These are phyloP conservation scores for Zygogramma bicolorata DNA, from an alignment of 2,888 invertebrate genomes.

Conservation along the genomic window DNA sequence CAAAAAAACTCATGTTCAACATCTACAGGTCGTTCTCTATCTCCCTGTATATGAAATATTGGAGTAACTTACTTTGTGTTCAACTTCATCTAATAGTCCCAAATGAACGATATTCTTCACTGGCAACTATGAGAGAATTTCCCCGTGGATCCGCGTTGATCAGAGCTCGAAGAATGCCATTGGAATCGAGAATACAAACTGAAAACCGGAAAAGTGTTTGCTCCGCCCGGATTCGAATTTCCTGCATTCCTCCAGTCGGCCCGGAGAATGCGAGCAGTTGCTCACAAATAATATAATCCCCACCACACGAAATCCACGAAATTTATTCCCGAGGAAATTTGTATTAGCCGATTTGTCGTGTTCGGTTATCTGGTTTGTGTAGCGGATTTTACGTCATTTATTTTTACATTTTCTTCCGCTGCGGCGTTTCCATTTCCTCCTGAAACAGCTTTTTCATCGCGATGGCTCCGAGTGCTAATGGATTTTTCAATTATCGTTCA, in stretches of 20 bases:
- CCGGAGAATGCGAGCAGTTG: background rate
- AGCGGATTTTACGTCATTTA: conserved; percentile 54
- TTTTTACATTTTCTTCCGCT: conserved; percentile 60
- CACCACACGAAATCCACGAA: conserved; percentile 43
- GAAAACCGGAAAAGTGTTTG: conserved; percentile 50
- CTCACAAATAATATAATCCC: background rate
- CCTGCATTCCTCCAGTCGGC: conserved; percentile 29
- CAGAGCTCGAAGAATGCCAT: background rate
- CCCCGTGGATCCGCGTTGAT: too few species aligned
- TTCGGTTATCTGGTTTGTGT: conserved; percentile 53
- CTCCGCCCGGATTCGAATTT: conserved; percentile 59
- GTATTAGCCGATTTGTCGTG: conserved; percentile 60
- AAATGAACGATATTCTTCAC: too few species aligned
- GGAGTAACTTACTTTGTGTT: too few species aligned
- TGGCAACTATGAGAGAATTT: too few species aligned
- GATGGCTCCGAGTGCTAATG: conserved; percentile 41
- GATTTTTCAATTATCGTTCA: conserved; percentile 50
- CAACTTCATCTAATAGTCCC: too few species aligned
- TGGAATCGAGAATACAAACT: conserved; percentile 36
- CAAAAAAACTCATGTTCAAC: too few species aligned
- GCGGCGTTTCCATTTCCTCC: conserved; percentile 56
- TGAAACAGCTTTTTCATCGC: conserved; percentile 47
- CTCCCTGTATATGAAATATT: too few species aligned
- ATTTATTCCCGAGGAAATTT: conserved; percentile 59
- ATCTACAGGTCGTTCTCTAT: too few species aligned